These are phyloP conservation scores for Lochmaea crataegi DNA, from an alignment of 2,888 invertebrate genomes.

Conservation along the genomic window DNA sequence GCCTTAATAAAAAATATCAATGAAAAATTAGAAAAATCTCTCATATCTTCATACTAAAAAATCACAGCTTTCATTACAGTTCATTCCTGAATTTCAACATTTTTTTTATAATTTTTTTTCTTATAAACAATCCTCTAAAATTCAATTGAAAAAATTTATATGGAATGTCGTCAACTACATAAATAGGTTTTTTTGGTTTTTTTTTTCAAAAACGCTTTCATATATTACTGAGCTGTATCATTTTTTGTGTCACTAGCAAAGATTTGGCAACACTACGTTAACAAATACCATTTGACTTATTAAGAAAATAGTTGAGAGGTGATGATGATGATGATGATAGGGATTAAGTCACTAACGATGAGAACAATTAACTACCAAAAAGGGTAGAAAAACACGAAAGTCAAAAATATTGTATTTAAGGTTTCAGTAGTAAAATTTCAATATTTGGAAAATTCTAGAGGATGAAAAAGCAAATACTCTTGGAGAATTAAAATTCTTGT, in stretches of 20 bases:
- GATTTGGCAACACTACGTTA: conserved; percentile 16
- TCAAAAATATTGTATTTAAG: too few relatives aligned
- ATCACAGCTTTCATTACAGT: conserved; percentile 61
- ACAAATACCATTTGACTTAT: not conserved
- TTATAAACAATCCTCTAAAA: conserved; percentile 47
- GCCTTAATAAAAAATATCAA: conserved; percentile 44
- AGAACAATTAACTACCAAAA: too few relatives aligned
- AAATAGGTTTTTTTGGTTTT: conserved; percentile 38
- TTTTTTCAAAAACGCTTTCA: conserved; percentile 33
- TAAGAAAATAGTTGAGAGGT: too few relatives aligned
- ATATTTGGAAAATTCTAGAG: too few relatives aligned
- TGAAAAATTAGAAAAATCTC: conserved; percentile 49
- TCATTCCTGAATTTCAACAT: conserved; percentile 51
- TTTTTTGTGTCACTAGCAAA: conserved; percentile 20
- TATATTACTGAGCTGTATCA: conserved; percentile 40
- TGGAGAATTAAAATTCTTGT: too few relatives aligned
- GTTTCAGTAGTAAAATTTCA: too few relatives aligned
- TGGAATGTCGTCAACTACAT: conserved; percentile 44
- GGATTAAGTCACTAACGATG: too few relatives aligned
- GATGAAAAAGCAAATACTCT: too few relatives aligned
- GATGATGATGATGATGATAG: too few relatives aligned
- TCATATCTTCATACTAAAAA: conserved; percentile 51
- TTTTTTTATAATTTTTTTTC: conserved; percentile 42
- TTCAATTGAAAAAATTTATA: conserved; percentile 44
- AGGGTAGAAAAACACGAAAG: too few relatives aligned